phyloP scores from a whole-genome alignment of 1,140 invertebrate genomes.

The Tetraneura akinire region DNA sequence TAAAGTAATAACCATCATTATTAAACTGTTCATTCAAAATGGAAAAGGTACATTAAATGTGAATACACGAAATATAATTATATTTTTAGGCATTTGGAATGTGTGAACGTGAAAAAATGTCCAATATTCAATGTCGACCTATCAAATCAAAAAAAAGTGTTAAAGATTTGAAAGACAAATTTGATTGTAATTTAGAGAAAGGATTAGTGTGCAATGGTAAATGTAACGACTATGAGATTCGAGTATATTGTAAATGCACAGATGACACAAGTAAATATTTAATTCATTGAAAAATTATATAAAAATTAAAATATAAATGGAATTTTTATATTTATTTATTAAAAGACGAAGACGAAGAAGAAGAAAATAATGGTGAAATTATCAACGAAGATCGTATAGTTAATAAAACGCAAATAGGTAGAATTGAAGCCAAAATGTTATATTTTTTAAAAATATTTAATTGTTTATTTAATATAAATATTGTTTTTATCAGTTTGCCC shows the following conservation, averaged over 20 bases:
- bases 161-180: slow-evolving; percentile 59
- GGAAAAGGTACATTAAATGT: neutral
- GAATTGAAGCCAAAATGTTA: neutral
- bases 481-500: neutral
- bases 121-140: slow-evolving; percentile 73
- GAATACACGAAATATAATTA: neutral
- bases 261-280: slow-evolving; percentile 51
- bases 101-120: slow-evolving; percentile 63
- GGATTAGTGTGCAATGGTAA: slow-evolving; percentile 69
- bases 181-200: slow-evolving; percentile 71
- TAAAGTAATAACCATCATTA: too few relatives aligned
- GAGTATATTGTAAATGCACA: slow-evolving; percentile 70
- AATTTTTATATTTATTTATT: neutral
- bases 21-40: too few relatives aligned
- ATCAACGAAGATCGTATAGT: neutral
- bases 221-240: slow-evolving; percentile 74
- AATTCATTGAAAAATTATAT: neutral
- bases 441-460: too few relatives aligned
- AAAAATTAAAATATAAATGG: too few relatives aligned
- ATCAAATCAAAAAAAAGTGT: slow-evolving; percentile 57
- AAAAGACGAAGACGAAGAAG: neutral
- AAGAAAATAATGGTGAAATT: neutral
- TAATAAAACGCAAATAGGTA: slow-evolving; percentile 19
- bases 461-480: neutral
- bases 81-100: slow-evolving; percentile 20